Evolutionary conservation across 2,888 invertebrate genomes (phyloP).

Genomic region (Leptinotarsa tumamoca): DNA sequence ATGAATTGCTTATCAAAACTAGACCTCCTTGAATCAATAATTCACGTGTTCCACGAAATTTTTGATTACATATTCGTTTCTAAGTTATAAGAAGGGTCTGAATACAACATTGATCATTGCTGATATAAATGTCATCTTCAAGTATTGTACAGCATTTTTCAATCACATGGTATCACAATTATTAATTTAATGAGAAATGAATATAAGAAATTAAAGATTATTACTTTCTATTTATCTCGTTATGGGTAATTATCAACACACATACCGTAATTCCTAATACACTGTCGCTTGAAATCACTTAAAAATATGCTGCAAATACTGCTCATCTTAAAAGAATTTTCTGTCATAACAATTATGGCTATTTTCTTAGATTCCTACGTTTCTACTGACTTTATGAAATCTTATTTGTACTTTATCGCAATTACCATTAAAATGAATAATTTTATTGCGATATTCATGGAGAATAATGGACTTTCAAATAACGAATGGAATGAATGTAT

Average conservation of each 20-base stretch:
- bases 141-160: too few relatives aligned
- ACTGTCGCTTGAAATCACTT: background rate
- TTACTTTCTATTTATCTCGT: background rate
- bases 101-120: too few relatives aligned
- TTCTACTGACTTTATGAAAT: slow-evolving; percentile 18
- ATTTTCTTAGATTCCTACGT: slow-evolving; percentile 24
- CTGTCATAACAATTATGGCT: background rate
- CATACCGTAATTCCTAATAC: background rate
- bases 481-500: slow-evolving; percentile 37
- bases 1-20: too few relatives aligned
- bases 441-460: slow-evolving; percentile 34
- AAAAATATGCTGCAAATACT: background rate
- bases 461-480: slow-evolving; percentile 34
- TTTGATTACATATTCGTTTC: too few relatives aligned
- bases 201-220: too few relatives aligned
- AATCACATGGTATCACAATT: too few relatives aligned
- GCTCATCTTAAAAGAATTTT: slow-evolving; percentile 5
- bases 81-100: too few relatives aligned
- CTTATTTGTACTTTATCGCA: slow-evolving; percentile 10
- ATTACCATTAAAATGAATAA: slow-evolving; percentile 34
- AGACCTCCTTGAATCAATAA: too few relatives aligned
- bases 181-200: too few relatives aligned
- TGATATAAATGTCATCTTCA: too few relatives aligned
- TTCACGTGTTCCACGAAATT: too few relatives aligned
- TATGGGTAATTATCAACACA: background rate